phyloP scores from a whole-genome alignment of 1,140 invertebrate genomes.

The Hylyphantes graminicola region DNA sequence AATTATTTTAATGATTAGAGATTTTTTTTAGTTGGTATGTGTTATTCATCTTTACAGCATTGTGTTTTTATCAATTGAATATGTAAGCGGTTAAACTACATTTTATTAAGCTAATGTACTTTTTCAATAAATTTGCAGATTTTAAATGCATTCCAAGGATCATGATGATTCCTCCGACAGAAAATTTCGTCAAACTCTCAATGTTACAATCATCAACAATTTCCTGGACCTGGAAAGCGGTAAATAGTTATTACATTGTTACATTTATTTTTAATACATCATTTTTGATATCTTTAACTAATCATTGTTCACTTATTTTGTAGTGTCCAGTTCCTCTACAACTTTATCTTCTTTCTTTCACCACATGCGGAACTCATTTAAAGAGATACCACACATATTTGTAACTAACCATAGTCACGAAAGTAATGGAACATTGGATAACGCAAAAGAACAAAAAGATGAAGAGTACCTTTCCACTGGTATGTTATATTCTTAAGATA shows the following conservation, averaged over 20 bases:
- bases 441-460: neutral
- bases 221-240: constrained; percentile 37
- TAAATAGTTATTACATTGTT: constrained; percentile 3
- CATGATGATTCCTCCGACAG: constrained; percentile 53
- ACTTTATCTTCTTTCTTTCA: constrained; percentile 47
- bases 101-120: no score
- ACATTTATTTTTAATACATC: neutral
- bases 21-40: no score
- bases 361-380: constrained; percentile 49
- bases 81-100: no score
- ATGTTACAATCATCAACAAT: constrained; percentile 50
- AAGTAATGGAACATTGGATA: neutral
- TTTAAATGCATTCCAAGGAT: constrained; percentile 9
- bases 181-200: constrained; percentile 47
- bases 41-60: no score
- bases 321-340: constrained; percentile 7
- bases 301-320: neutral
- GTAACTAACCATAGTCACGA: neutral
- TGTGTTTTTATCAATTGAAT: no score
- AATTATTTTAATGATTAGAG: no score
- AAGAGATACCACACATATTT: constrained; percentile 55
- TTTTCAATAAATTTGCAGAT: no score
- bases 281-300: neutral
- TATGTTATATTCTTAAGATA: neutral
- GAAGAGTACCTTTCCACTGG: constrained; percentile 17